phyloP scores from a whole-genome alignment of 2,888 invertebrate species.

The Limnephilus marmoratus region DNA sequence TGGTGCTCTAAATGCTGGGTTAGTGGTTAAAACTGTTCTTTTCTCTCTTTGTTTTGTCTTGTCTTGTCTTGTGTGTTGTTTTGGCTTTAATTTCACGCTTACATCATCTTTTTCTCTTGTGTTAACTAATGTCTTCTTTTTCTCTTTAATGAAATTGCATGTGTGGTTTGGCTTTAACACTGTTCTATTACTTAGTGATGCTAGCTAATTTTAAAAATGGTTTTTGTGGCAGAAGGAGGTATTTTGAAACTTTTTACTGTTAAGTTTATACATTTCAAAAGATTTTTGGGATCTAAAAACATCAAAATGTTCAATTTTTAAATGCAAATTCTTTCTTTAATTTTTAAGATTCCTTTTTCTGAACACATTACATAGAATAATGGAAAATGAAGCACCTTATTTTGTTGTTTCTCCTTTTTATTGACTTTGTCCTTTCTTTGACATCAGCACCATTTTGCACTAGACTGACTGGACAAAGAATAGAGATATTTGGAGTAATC shows the following conservation, averaged over 20 bases:
- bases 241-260: not conserved
- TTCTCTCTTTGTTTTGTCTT: conserved; percentile 41
- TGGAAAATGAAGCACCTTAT: not conserved
- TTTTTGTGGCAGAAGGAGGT: not conserved
- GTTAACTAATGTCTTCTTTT: not conserved
- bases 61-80: conserved; percentile 17
- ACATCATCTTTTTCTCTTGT: conserved; percentile 39
- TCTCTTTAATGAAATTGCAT: not conserved
- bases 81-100: conserved; percentile 48
- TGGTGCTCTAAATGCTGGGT: conserved; percentile 48
- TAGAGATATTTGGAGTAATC: not conserved
- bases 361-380: not conserved
- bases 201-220: not conserved
- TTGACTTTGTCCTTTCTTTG: not conserved
- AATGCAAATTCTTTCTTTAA: too few species aligned
- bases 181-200: conserved; percentile 31
- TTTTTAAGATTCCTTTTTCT: too few species aligned
- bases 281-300: not conserved
- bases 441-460: not conserved
- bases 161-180: conserved; percentile 58
- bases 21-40: conserved; percentile 48
- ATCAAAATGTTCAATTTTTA: not conserved
- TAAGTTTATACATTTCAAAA: not conserved
- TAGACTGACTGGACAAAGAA: not conserved
- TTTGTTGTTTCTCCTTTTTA: not conserved